Percentiles rank a stretch among this genome's conserved stretches.
These are phyloP conservation scores for Congeria kusceri DNA, from an alignment of 2,888 invertebrate genomes.

Conservation along the genomic window DNA sequence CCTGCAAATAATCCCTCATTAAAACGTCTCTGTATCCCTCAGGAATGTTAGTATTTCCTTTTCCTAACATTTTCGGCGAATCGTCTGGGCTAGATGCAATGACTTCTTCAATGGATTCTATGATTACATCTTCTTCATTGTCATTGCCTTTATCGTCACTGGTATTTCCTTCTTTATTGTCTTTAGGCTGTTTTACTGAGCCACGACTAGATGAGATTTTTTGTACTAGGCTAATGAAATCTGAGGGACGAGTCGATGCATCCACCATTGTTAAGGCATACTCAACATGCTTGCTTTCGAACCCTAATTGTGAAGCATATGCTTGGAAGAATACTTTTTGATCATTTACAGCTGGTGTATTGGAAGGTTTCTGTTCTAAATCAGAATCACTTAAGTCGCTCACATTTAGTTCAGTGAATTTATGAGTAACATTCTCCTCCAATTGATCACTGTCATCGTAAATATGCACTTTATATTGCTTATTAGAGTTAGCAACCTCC, in stretches of 20 bases:
- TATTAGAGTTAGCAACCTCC: background rate
- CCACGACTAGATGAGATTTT: no score
- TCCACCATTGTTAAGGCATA: slow-evolving; percentile 68
- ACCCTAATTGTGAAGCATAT: slow-evolving; percentile 70
- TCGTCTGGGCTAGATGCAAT: no score
- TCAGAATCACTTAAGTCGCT: slow-evolving; percentile 1
- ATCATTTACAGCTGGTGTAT: slow-evolving; percentile 1
- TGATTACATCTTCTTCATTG: slow-evolving; percentile 51
- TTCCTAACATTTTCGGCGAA: no score
- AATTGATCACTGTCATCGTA: slow-evolving; percentile 7
- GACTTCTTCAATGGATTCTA: slow-evolving; percentile 29
- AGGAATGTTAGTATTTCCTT: slow-evolving; percentile 36
- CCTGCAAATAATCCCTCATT: slow-evolving; percentile 66
- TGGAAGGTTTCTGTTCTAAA: background rate
- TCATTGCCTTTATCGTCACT: background rate
- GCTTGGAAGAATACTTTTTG: slow-evolving; percentile 49
- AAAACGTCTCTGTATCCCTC: slow-evolving; percentile 67
- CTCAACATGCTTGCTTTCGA: slow-evolving; percentile 59
- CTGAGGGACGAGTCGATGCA: slow-evolving; percentile 70
- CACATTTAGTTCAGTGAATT: slow-evolving; percentile 47
- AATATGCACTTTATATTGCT: background rate
- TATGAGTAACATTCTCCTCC: slow-evolving; percentile 37
- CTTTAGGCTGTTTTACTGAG: background rate
- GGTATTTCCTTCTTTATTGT: background rate
- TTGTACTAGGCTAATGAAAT: slow-evolving; percentile 63